These are phyloP conservation scores for Parelbella ahira DNA, from an alignment of 2,888 invertebrate genomes.

Conservation along the genomic window DNA sequence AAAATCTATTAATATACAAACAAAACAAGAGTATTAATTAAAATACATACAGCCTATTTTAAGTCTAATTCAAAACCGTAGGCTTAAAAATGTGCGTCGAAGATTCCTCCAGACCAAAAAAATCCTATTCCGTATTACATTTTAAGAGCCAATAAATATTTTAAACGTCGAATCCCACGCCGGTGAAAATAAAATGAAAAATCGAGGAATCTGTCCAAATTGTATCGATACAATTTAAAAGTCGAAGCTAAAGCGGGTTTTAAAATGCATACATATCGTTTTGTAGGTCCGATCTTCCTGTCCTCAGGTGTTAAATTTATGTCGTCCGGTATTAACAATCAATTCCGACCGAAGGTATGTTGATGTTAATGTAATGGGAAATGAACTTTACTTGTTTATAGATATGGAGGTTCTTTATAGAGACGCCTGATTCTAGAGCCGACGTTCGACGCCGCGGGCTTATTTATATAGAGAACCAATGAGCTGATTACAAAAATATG, in stretches of 20 bases:
- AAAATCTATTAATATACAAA: too few species aligned
- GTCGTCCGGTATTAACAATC: constrained; percentile 23
- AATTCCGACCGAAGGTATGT: constrained; percentile 16
- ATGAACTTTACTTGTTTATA: constrained; percentile 7
- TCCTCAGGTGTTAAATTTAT: constrained; percentile 26
- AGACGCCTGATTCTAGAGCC: background rate
- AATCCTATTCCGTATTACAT: constrained; percentile 35
- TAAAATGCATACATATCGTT: constrained; percentile 23
- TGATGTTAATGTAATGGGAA: constrained; percentile 17
- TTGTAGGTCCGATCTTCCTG: constrained; percentile 27
- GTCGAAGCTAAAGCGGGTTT: constrained; percentile 11
- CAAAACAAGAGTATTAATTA: too few species aligned
- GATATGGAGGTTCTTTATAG: constrained; percentile 5
- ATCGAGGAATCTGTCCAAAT: constrained; percentile 31
- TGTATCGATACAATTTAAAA: constrained; percentile 20
- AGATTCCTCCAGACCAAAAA: constrained; percentile 26
- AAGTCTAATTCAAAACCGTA: background rate
- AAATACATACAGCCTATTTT: too few species aligned
- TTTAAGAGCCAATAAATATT: constrained; percentile 57
- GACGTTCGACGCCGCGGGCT: too few species aligned
- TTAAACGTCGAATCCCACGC: constrained; percentile 44
- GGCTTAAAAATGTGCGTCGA: background rate
- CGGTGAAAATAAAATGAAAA: constrained; percentile 37
- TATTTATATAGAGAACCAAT: too few species aligned
- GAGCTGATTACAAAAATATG: too few species aligned